phyloP scores from a whole-genome alignment of 2,113 vertebrate genomes.

The Poeciliopsis occidentalis region DNA sequence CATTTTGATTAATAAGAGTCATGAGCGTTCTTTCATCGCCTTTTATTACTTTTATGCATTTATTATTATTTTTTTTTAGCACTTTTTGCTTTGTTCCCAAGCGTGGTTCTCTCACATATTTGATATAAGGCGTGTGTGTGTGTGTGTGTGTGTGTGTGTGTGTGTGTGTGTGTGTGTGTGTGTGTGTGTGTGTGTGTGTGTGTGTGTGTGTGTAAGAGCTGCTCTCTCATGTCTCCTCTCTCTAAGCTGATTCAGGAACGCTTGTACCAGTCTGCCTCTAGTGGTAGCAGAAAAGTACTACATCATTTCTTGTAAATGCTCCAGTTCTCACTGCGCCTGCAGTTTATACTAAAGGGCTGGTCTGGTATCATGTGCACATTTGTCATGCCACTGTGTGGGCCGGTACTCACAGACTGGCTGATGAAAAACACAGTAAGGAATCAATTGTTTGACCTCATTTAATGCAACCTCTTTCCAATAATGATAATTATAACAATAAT shows the following conservation, averaged over 20 bases:
- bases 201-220: no score
- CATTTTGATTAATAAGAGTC: background rate
- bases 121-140: no score
- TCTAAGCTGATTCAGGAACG: background rate
- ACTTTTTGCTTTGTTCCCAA: background rate
- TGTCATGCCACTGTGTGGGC: background rate
- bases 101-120: background rate
- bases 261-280: slow-evolving; percentile 15
- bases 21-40: background rate
- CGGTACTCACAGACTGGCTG: background rate
- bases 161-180: no score
- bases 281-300: slow-evolving; percentile 19
- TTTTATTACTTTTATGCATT: background rate
- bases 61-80: no score
- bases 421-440: no score
- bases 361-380: slow-evolving; percentile 23
- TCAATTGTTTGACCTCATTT: background rate
- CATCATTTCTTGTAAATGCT: slow-evolving; percentile 74
- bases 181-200: no score
- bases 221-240: no score
- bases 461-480: background rate
- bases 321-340: slow-evolving; percentile 12
- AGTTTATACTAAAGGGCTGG: slow-evolving; percentile 52
- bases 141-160: no score
- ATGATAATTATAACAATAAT: background rate